Evolutionary conservation across 2,888 invertebrate species (phyloP), one percentile per base, ranked within the genome.

Genomic region (Meghimatium bilineatum): DNA sequence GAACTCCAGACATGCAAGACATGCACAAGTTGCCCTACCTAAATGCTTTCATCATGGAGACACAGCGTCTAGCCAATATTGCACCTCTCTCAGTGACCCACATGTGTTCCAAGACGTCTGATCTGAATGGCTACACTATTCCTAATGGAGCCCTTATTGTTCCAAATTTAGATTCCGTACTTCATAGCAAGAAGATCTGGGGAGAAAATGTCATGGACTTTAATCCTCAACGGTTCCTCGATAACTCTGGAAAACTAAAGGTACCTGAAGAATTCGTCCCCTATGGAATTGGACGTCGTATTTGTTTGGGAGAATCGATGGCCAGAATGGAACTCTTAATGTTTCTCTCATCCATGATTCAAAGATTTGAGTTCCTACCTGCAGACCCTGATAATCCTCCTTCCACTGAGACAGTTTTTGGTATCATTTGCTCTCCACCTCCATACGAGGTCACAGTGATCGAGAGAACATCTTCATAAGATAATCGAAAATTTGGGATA

Each of bases 1-100:
- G 72, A 72, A 8, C 72, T n/a, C 72, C 49, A 29, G 44, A 72
- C 49, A 72, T 49, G 29, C 49, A 72, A 49, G 72, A 72, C 29
- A 72, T 29, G 49, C 29, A 44, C 12, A 72, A 49, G n/a, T 26
- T 72, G 29, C 10, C 36, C 1, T 72, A 72, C n/a, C 14, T 44
- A 14, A 44, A 44, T 17, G 72, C 72, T 17, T 12, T 44, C 29
- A 72, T 72, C 12, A 49, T 72, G 72, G 72, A 72, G 14, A 23
- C 36, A 5, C 72, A 72, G 17, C 44, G 72, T 5, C 29, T 72
- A 49, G 72, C 72, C 8, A 72, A 49, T n/a, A 17, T 72, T 1
- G 44, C n/a, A n/a, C 72, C 72, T 44, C 36, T 72, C 1, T 44
- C 44, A 10, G 49, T 44, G 23, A 29, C 72, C n/a, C 72, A 44